Conservation (phyloP, 2,797 vertebrate genomes). For the Lithobates pipiens region DNA sequence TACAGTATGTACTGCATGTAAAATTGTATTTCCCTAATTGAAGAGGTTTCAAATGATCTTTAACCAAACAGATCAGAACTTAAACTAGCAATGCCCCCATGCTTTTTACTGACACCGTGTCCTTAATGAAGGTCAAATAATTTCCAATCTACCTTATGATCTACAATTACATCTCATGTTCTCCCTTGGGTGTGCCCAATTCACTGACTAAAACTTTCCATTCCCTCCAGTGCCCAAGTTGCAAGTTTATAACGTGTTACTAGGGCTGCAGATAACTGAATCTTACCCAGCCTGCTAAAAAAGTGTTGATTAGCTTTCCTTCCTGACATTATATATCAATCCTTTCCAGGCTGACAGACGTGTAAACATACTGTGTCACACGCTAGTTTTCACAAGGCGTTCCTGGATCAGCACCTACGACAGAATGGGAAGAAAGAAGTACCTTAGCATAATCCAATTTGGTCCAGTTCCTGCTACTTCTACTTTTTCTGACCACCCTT, state of each 20-base stretch:
- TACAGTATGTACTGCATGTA: too few relatives aligned
- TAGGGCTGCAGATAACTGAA: background rate
- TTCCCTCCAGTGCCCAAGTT: background rate
- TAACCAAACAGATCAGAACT: too few relatives aligned
- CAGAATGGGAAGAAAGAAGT: too few relatives aligned
- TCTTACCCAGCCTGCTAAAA: background rate
- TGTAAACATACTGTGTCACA: background rate
- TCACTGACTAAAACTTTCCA: slow-evolving; percentile 3
- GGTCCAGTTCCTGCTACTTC: too few relatives aligned
- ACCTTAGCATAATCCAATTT: too few relatives aligned
- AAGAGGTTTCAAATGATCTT: too few relatives aligned
- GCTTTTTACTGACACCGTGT: background rate
- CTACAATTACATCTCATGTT: background rate
- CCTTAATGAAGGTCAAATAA: background rate
- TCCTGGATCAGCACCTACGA: too few relatives aligned
- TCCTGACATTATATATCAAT: background rate
- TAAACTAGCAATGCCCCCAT: background rate
- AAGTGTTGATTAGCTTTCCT: background rate
- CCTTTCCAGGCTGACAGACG: background rate
- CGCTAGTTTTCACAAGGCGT: too few relatives aligned
- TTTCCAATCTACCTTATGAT: background rate
- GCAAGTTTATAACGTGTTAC: background rate
- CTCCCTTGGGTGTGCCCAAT: background rate
- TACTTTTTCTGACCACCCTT: too few relatives aligned
- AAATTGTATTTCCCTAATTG: too few relatives aligned